Conservation (phyloP, 1,140 invertebrate genomes). For the Dinoponera quadriceps region DNA sequence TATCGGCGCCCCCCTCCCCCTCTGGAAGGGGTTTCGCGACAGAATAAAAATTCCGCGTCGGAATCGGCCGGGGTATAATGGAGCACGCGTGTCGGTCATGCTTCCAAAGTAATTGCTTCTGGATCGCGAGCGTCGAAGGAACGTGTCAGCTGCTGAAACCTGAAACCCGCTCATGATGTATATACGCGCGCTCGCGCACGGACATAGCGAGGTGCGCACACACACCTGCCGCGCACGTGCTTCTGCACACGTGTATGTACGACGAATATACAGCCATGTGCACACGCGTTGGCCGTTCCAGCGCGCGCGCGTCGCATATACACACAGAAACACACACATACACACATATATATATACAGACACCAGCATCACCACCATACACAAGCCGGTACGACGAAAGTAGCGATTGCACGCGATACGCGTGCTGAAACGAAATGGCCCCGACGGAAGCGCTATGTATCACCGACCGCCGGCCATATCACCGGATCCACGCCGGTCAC, state of each 20-base stretch:
- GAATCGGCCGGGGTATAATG: constrained; percentile 49
- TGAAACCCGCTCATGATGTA: constrained; percentile 51
- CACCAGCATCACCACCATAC: neutral
- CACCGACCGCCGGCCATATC: constrained; percentile 61
- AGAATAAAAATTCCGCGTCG: constrained; percentile 44
- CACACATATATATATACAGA: too few species aligned
- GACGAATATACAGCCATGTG: too few species aligned
- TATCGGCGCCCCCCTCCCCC: neutral
- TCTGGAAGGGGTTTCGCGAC: neutral
- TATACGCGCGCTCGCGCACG: neutral
- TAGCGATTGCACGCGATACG: constrained; percentile 63
- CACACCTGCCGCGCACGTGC: neutral
- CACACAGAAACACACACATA: too few species aligned
- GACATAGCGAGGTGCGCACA: neutral
- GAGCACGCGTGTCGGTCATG: constrained; percentile 60
- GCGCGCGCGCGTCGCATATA: too few species aligned
- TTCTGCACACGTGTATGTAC: too few species aligned
- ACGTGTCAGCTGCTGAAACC: constrained; percentile 60
- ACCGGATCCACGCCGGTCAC: constrained; percentile 62
- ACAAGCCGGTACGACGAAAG: constrained; percentile 39
- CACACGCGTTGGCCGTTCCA: too few species aligned
- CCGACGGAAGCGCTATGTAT: constrained; percentile 63
- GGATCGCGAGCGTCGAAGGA: constrained; percentile 57
- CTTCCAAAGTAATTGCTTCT: constrained; percentile 64
- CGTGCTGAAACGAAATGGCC: constrained; percentile 64